Evolutionary conservation across 2,797 vertebrate genomes (phyloP).

Genomic region (Xerus rutilus): DNA sequence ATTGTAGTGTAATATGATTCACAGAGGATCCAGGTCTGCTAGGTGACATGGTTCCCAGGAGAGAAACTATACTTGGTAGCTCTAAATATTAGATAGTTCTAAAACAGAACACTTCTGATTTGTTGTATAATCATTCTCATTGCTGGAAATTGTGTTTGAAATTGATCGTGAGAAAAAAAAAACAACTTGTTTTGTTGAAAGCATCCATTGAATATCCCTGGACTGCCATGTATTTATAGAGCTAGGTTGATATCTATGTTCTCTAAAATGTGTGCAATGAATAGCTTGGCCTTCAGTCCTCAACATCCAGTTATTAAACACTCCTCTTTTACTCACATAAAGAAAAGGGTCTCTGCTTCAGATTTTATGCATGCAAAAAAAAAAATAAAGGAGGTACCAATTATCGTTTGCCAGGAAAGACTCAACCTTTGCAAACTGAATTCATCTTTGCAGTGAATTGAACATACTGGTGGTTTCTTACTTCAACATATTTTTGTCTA

Average conservation of each 20-base stretch:
- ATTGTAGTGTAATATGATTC: not conserved
- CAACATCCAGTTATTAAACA: not conserved
- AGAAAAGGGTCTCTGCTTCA: not conserved
- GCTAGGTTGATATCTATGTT: not conserved
- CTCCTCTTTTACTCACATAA: not conserved
- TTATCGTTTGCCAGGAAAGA: constrained; percentile 24
- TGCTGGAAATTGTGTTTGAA: constrained; percentile 42
- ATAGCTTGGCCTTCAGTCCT: not conserved
- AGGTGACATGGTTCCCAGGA: not conserved
- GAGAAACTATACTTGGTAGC: not conserved
- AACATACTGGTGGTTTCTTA: not conserved
- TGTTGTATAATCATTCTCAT: not conserved
- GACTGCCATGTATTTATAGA: not conserved
- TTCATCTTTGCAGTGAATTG: not conserved
- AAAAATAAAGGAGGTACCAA: not conserved
- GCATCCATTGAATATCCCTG: not conserved
- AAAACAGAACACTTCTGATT: not conserved
- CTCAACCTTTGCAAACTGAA: not conserved
- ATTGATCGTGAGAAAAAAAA: not conserved
- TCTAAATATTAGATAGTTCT: not conserved
- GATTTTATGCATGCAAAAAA: constrained; percentile 38
- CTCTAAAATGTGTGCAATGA: not conserved
- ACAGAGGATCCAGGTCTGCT: not conserved
- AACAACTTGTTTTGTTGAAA: constrained; percentile 14
- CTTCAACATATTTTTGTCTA: constrained; percentile 35